These are phyloP conservation scores for Clupea harengus DNA, from an alignment of 2,113 vertebrate species.

Conservation along the genomic window DNA sequence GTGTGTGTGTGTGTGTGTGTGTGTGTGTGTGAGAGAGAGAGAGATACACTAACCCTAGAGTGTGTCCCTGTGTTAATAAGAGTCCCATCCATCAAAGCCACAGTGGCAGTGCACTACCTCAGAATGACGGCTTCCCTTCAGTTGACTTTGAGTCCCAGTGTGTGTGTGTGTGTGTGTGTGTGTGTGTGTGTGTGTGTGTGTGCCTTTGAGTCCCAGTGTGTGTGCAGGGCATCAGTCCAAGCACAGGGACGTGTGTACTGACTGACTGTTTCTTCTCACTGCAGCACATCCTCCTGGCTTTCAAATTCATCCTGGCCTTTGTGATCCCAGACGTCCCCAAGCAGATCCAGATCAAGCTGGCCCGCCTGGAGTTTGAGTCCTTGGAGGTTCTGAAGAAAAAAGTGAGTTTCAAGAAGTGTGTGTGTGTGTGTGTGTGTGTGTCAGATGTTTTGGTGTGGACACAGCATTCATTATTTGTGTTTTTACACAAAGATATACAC, in stretches of 20 bases:
- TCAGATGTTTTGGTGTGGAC: neutral
- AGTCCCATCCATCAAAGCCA: neutral
- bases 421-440: neutral
- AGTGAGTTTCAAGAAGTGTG: conserved; percentile 71
- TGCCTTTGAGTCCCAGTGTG: too few relatives aligned
- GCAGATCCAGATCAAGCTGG: conserved; percentile 83
- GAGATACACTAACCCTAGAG: neutral
- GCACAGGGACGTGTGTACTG: neutral
- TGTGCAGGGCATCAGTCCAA: neutral
- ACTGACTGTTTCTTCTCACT: conserved; percentile 9
- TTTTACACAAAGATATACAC: neutral
- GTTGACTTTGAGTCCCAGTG: neutral
- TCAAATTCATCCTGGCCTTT: conserved; percentile 91
- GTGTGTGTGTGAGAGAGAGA: neutral
- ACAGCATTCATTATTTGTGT: neutral
- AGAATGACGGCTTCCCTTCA: neutral
- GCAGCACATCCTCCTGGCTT: conserved; percentile 84
- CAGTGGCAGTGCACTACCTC: neutral
- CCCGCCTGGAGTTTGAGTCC: conserved; percentile 88
- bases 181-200: too few relatives aligned
- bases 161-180: too few relatives aligned
- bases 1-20: neutral
- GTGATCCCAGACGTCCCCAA: conserved; percentile 90
- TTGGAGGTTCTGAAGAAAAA: conserved; percentile 92
- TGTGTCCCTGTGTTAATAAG: too few relatives aligned